Evolutionary conservation across 2,797 vertebrate genomes (phyloP), one percentile per base, ranked within the genome.

Genomic region (Podargus strigoides): DNA sequence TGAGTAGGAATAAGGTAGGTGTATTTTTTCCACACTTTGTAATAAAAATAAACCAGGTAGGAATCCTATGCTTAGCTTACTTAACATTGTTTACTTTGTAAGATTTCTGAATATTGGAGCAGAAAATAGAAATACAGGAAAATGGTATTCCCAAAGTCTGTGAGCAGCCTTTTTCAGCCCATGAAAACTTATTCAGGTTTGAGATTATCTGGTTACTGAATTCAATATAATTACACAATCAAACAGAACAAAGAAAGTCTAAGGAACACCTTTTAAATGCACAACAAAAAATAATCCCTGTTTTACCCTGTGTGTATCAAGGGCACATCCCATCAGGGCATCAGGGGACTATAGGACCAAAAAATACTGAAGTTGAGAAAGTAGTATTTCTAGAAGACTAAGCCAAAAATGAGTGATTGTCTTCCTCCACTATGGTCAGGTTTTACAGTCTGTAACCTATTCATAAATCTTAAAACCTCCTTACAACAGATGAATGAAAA

Each of bases 1-100:
- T 66, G 63, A 73, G 52, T 39, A 84, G 50, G 72, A 69, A 89
- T 82, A 52, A 76, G 47, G 44, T 28, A 85, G 90, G 49, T 37
- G n/a, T 21, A 27, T 66, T 66, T 44, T 93, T 66, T 32, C 41
- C n/a, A 58, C 17, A 69, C 53, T 79, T 60, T 75, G 14, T 50
- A 77, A 77, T 80, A 76, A 89, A 93, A 89, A 90, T 39, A 90
- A 73, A 88, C 10, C 24, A 55, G n/a, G 32, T 46, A 78, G 42
- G 92, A 93, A 82, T 30, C 60, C 52, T 77, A 37, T 30, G 53
- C 34, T 74, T 30, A 81, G 46, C 53, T 83, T 90, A 44, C 15
- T 77, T 68, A 87, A 53, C 9, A 47, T 8, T 76, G n/a, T 74
- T 87, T 83, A 74, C 73, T 89, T 90, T 53, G 37, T 68, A 75